Evolutionary conservation across 2,888 invertebrate species (phyloP), one percentile per base, ranked within the genome.

Genomic region (Drosophila putrida): DNA sequence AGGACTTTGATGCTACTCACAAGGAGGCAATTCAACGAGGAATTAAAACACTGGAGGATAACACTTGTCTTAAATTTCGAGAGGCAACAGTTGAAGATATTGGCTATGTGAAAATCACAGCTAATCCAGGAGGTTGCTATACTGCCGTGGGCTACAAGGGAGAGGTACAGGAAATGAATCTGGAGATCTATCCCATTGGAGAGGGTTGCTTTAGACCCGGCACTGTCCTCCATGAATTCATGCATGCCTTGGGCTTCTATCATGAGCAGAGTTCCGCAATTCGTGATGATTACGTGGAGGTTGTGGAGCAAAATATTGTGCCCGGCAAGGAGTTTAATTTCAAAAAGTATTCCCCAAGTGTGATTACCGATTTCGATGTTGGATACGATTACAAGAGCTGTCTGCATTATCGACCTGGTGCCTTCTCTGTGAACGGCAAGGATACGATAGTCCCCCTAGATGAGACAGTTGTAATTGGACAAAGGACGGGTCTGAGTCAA

Each of bases 251-350:
- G 6, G 97, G 97, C 2, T 97, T 97, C 91, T 94, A 95, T 90
- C 97, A 97, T 90, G 96, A 97, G 82, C 97, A 97, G 91, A 96
- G 95, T 82, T 94, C 96, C 0, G 94, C 94, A 0, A 95, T 96
- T 80, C 93, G 96, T 0, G 96, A 97, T 86, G 93, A 95, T 54
- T 95, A 93, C 80, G 95, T 96, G 0, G 90, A 88, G 0, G 94
- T 97, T 20, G 90, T 94, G 4, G 72, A 80, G 10, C 90, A 91
- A 2, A 92, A 92, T 41, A 91, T 92, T 27, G 41, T 92, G 90
- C 75, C 91, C 94, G 96, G 95, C 11, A 93, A 94, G 46, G 94
- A 95, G 84, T 93, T 93, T 53, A 96, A 97, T 92, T 97, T 96
- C 91, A 93, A 94, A 55, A 96, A 96, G 90, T 94, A 95, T 0